Evolutionary conservation across 2,797 vertebrate species (phyloP), one percentile per base, ranked within the genome.

Genomic region (Parambassis ranga): DNA sequence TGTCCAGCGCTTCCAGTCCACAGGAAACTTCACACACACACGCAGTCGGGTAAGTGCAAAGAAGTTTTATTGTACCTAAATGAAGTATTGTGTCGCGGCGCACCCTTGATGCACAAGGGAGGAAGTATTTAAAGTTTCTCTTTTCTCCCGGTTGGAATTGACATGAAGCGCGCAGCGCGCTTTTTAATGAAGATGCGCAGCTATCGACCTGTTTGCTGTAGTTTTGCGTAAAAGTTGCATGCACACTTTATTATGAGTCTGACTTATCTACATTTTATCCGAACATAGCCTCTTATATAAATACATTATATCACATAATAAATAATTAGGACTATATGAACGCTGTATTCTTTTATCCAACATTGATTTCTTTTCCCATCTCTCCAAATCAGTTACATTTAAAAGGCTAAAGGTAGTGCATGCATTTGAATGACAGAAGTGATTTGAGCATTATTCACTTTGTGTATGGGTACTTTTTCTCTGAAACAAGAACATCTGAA

Each of bases 11-110:
- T 11, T 61, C 71, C 62, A 65, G 18, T 58, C 31, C 7, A 32
- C 77, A 77, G 75, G 32, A 77, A 90, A 89, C 82, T 87, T 90
- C 77, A 51, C 78, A n/a, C 75, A 33, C 42, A n/a, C n/a, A n/a
- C 43, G 28, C 58, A 22, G 15, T 71, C 71, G 89, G 89, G 91
- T 92, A 82, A 91, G 90, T 84, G 39, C 36, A 53, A 75, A 82
- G 41, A n/a, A n/a, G 80, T 87, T 33, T 47, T 76, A 59, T 53
- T 56, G 4, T 5, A 14, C 23, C 24, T 8, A 1, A 11, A n/a
- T n/a, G n/a, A n/a, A n/a, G n/a, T n/a, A n/a, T n/a, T n/a, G n/a
- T 39, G 10, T 7, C 13, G 15, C 18, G 7, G 4, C 1, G 22
- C 6, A 48, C 2, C 8, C 38, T 32, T 60, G 37, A 41, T 26